Evolutionary conservation across 1,140 invertebrate genomes (phyloP), one percentile per base, ranked within the genome.

Genomic region (Pogonognathellus flavescens): DNA sequence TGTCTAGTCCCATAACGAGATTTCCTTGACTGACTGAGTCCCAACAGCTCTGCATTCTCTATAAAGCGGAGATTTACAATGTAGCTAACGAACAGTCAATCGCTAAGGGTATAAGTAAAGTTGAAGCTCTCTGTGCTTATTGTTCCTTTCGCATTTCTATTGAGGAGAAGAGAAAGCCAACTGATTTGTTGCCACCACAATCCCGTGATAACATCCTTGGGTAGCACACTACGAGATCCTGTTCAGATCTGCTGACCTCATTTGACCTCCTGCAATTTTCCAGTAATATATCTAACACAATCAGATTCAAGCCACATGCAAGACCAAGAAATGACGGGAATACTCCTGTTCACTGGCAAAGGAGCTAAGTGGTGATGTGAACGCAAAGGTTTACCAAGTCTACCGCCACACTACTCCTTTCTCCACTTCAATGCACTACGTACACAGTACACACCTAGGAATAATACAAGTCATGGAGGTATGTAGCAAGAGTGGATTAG

Each of bases 31-130:
- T 41, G 31, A 41, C 31, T 41, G 31, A 41, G 31, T 41, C 31
- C 31, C 31, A 3, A n/a, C 41, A 16, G 31, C n/a, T 49, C 7
- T 18, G 70, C n/a, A 49, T 49, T n/a, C 41, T 41, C 31, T 6
- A 1, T 3, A 50, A 49, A 76, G 31, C 14, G 6, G 70, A 50
- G 41, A 50, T 10, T 25, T 76, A 76, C 70, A 76, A 76, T 76
- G 70, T 76, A n/a, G 70, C 70, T 76, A 76, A 76, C 70, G 70
- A 76, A 76, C 18, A 66, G 70, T 76, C 70, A 76, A 31, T 76
- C 70, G 31, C 70, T 50, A 50, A 76, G 31, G 16, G 41, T 50
- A 76, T 76, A 76, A 76, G 41, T 76, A 76, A 76, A 10, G 16
- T n/a, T 76, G 16, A 76, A 76, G 41, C 70, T 76, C 31, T 41